These are phyloP conservation scores for Corythoichthys intestinalis DNA, from an alignment of 2,113 vertebrate genomes.

Conservation along the genomic window DNA sequence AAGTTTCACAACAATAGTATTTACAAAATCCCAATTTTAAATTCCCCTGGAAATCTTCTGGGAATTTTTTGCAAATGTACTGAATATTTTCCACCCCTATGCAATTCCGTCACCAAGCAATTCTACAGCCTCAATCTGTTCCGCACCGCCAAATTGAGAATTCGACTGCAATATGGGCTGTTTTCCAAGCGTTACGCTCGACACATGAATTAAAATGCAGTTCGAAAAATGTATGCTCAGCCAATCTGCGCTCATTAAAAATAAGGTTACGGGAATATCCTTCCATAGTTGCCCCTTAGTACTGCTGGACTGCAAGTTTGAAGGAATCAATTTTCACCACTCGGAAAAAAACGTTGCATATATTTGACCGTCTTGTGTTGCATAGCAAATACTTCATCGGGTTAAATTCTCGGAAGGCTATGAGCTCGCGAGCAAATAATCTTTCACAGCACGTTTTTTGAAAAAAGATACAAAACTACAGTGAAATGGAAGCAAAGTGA, in stretches of 20 bases:
- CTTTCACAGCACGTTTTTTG: not conserved
- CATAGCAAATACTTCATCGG: slow-evolving; percentile 4
- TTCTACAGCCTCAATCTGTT: not conserved
- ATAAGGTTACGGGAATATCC: slow-evolving; percentile 11
- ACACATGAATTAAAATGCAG: not conserved
- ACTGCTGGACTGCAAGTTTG: not conserved
- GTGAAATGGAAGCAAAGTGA: not conserved
- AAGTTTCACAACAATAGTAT: not conserved
- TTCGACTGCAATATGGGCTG: not conserved
- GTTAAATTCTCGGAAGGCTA: not conserved
- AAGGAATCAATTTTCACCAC: not conserved
- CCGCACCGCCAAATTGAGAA: not conserved
- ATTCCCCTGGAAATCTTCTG: not conserved
- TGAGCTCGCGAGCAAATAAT: not conserved
- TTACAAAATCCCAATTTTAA: not conserved
- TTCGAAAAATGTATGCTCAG: slow-evolving; percentile 9
- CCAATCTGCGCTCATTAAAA: slow-evolving; percentile 14
- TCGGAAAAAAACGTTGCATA: not conserved
- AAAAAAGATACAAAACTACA: not conserved
- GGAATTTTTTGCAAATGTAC: not conserved
- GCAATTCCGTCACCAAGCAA: not conserved
- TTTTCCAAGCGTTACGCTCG: not conserved
- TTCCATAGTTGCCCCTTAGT: not conserved
- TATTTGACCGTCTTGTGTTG: not conserved
- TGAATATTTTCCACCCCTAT: not conserved